A percentile compares a stretch with the other conserved stretches of the same genome.
These are phyloP conservation scores for Chlorospingus flavigularis DNA, from an alignment of 2,797 vertebrate species.

Conservation along the genomic window DNA sequence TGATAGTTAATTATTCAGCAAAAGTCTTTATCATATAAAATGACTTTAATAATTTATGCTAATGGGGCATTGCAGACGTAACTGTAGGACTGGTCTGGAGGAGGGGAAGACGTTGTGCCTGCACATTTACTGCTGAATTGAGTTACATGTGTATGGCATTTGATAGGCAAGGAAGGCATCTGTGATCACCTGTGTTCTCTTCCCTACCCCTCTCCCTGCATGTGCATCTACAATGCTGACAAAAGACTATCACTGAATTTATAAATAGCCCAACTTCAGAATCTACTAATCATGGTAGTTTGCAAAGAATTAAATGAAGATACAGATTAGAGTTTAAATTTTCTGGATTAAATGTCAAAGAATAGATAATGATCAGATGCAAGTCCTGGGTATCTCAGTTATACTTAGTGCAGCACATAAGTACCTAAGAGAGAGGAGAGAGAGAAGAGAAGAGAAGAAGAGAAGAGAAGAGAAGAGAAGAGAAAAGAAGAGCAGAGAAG, in stretches of 20 bases:
- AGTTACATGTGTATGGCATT: not conserved
- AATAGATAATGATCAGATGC: not conserved
- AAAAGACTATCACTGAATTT: not conserved
- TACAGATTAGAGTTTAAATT: not conserved
- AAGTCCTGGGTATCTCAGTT: not conserved
- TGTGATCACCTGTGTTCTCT: not conserved
- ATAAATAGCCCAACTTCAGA: not conserved
- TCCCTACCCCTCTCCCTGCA: not conserved
- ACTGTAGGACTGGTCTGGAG: not conserved
- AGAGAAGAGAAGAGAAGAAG: too few species aligned
- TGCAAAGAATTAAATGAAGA: not conserved
- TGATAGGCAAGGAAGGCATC: not conserved
- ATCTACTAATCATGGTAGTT: not conserved
- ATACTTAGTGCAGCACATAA: not conserved
- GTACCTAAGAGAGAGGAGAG: not conserved
- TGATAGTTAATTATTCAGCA: constrained; percentile 40
- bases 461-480: too few species aligned
- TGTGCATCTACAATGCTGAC: not conserved
- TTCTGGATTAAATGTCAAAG: not conserved
- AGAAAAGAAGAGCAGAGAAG: too few species aligned
- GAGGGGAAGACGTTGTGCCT: not conserved
- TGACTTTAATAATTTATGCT: constrained; percentile 33
- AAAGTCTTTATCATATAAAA: constrained; percentile 31
- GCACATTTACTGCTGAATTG: not conserved
- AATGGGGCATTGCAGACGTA: not conserved